These are phyloP conservation scores for Hippopotamus amphibius DNA, from an alignment of 2,113 vertebrate genomes.

Conservation along the genomic window DNA sequence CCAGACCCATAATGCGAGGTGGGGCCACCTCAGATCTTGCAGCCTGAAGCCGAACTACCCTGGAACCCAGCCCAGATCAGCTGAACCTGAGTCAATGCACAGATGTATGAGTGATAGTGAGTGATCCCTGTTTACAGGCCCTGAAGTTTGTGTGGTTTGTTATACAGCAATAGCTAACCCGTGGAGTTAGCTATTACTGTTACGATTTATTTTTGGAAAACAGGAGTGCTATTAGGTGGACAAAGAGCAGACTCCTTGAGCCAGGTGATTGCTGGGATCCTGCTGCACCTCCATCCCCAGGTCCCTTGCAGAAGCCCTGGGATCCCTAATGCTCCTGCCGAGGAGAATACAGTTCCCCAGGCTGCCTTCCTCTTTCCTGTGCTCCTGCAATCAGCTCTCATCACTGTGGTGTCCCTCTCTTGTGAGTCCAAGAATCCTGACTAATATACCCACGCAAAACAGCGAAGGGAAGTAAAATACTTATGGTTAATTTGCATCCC, in stretches of 20 bases:
- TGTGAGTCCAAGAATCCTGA: not conserved
- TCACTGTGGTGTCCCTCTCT: not conserved
- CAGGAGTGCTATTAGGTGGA: not conserved
- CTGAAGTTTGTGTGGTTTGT: not conserved
- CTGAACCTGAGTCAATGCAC: not conserved
- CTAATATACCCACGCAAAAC: not conserved
- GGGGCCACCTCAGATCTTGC: not conserved
- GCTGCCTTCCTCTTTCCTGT: not conserved
- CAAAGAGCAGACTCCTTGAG: not conserved
- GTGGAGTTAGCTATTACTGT: not conserved
- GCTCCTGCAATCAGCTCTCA: not conserved
- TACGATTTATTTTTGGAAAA: not conserved
- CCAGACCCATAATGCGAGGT: not conserved
- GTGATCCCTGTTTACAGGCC: not conserved
- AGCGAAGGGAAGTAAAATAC: slow-evolving; percentile 30
- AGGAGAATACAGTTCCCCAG: not conserved
- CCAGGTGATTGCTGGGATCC: not conserved
- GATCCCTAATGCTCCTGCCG: not conserved
- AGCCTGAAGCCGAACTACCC: not conserved
- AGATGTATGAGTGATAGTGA: not conserved
- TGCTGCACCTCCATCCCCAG: not conserved
- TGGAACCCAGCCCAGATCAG: not conserved
- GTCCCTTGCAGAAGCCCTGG: not conserved
- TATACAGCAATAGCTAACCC: not conserved
- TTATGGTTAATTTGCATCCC: not conserved